These are phyloP conservation scores for Drosophila nr. fundita DNA, from an alignment of 2,888 invertebrate species.

Conservation along the genomic window DNA sequence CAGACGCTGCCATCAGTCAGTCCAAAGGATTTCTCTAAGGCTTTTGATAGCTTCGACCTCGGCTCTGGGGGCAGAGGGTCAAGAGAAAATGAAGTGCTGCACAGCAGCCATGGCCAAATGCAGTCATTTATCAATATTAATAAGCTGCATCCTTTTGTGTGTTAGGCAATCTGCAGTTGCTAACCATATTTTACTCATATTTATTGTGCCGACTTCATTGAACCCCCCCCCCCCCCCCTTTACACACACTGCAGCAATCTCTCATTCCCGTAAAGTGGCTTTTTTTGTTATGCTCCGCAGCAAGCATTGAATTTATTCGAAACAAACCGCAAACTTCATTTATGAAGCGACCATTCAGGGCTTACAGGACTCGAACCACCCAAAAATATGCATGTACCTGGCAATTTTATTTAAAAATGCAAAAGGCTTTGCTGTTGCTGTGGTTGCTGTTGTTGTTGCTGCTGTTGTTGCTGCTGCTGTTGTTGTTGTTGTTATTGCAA, in stretches of 20 bases:
- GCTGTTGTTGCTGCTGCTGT: slow-evolving; percentile 34
- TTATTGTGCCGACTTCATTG: neutral
- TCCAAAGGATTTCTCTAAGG: neutral
- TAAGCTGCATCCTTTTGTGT: slow-evolving; percentile 15
- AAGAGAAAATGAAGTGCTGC: neutral
- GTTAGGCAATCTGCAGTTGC: slow-evolving; percentile 11
- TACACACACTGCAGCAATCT: slow-evolving; percentile 25
- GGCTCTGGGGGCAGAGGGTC: neutral
- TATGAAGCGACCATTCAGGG: slow-evolving; percentile 56
- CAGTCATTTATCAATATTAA: slow-evolving; percentile 31
- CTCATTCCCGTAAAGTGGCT: slow-evolving; percentile 26
- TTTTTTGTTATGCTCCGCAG: neutral
- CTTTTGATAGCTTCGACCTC: slow-evolving; percentile 14
- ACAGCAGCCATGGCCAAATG: slow-evolving; percentile 1
- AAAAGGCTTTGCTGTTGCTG: slow-evolving; percentile 39
- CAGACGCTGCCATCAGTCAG: neutral
- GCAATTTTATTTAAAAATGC: slow-evolving; percentile 70
- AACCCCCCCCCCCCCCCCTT: neutral
- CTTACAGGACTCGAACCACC: neutral
- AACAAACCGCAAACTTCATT: slow-evolving; percentile 65
- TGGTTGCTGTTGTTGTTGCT: neutral
- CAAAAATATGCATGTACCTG: slow-evolving; percentile 18
- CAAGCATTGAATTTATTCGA: slow-evolving; percentile 21
- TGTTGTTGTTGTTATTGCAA: slow-evolving; percentile 45
- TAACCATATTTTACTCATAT: slow-evolving; percentile 4